These are phyloP conservation scores for Drosophila bocki DNA, from an alignment of 1,140 invertebrate species.

Conservation along the genomic window DNA sequence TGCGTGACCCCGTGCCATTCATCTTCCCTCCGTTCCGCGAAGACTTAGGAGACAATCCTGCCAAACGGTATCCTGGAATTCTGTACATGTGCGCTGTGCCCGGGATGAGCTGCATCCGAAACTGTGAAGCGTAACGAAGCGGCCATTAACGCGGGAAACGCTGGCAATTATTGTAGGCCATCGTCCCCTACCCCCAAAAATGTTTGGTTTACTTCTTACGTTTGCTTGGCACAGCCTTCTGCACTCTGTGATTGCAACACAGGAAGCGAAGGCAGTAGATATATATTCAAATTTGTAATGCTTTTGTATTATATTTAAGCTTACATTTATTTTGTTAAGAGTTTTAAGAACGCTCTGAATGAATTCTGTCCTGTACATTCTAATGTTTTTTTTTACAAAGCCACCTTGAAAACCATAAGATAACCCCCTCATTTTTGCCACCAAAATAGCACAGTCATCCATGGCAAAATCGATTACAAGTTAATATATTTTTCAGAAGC, in stretches of 20 bases:
- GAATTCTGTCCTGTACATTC: neutral
- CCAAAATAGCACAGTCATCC: neutral
- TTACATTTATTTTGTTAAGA: no score
- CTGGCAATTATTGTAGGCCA: conserved; percentile 53
- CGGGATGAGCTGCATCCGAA: conserved; percentile 10
- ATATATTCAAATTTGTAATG: neutral
- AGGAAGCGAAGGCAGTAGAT: neutral
- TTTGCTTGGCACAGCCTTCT: neutral
- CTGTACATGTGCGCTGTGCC: conserved; percentile 26
- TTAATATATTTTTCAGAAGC: neutral
- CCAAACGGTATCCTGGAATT: conserved; percentile 61
- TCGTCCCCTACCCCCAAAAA: conserved; percentile 29
- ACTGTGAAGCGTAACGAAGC: conserved; percentile 63
- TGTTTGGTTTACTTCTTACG: neutral
- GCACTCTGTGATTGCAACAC: neutral
- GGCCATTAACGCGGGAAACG: conserved; percentile 45
- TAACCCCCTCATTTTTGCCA: neutral
- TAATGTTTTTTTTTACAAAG: neutral
- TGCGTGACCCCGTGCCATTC: conserved; percentile 61
- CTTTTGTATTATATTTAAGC: neutral
- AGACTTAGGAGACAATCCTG: conserved; percentile 55
- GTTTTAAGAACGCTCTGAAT: neutral
- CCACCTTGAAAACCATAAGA: neutral
- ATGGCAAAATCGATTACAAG: neutral
- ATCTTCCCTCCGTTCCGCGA: conserved; percentile 56